Evolutionary conservation across 2,797 vertebrate species (phyloP), one percentile per base, ranked within the genome.

Genomic region (Odontamblyopus rebecca): DNA sequence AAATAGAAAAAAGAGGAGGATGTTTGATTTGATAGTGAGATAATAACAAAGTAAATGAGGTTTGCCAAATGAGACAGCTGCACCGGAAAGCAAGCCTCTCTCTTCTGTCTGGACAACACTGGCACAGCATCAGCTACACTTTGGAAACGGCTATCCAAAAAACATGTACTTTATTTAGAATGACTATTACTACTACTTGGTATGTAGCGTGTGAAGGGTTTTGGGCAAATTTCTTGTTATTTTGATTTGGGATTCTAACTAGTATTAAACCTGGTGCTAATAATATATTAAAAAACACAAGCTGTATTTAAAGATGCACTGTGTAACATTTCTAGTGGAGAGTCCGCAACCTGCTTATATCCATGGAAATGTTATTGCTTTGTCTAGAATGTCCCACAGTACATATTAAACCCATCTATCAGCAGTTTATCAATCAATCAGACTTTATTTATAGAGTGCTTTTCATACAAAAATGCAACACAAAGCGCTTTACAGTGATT

Each of bases 21-120:
- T 83, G 80, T 91, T 90, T 88, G 83, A 80, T 84, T 87, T 86
- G 69, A 78, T 70, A 76, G 63, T 61, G 62, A 75, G 71, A 78
- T 72, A 68, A 81, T 70, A 76, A 81, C 59, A 61, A 80, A 83
- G 82, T 77, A 38, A 79, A 87, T 70, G 77, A 72, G 74, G 67
- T 72, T 67, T 48, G 57, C 48, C 70, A 73, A 69, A 68, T 75
- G 61, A 44, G 67, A 71, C 87, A 89, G 85, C 85, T 85, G 86
- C 77, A 88, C 76, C 82, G 83, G 83, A 84, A 88, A 83, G 72
- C 57, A n/a, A 2, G 53, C 13, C 62, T 74, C 27, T 72, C 44
- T 71, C 80, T 66, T 70, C 78, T 70, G 69, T 67, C 60, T 72
- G 56, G 50, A 11, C 53, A 67, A 3, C 18, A 15, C 53, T 65